phyloP scores from a whole-genome alignment of 2,888 invertebrate genomes.

The Gymnosoma rotundatum region DNA sequence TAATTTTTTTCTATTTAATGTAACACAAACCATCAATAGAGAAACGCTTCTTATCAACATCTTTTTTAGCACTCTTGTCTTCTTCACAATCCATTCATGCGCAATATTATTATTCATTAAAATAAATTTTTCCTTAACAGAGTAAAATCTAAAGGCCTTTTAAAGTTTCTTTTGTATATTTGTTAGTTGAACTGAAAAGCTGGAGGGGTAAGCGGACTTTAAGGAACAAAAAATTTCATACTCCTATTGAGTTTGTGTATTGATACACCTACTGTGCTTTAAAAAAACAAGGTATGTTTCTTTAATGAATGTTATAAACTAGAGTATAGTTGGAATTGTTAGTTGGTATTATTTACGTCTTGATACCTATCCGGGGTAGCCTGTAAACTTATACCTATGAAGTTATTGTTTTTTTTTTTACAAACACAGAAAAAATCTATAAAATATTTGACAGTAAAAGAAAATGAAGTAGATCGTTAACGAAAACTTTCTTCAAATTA shows the following conservation, averaged over 20 bases:
- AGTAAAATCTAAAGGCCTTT: background rate
- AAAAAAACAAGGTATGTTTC: background rate
- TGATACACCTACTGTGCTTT: background rate
- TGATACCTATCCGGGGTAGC: conserved; percentile 28
- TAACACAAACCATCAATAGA: conserved; percentile 25
- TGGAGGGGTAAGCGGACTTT: conserved; percentile 16
- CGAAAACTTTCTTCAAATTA: too few species aligned
- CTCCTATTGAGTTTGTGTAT: background rate
- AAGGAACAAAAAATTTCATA: conserved; percentile 19
- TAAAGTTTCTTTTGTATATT: conserved; percentile 36
- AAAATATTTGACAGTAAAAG: too few species aligned
- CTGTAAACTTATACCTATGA: conserved; percentile 16
- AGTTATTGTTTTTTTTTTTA: background rate
- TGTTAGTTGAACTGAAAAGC: background rate
- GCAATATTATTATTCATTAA: conserved; percentile 50
- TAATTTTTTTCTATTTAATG: conserved; percentile 24
- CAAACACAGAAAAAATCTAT: too few species aligned
- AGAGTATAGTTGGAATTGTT: conserved; percentile 69
- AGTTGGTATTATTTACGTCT: conserved; percentile 56
- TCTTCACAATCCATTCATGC: conserved; percentile 49
- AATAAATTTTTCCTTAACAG: conserved; percentile 2
- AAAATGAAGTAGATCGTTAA: too few species aligned
- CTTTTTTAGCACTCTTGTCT: background rate
- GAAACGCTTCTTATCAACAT: conserved; percentile 4
- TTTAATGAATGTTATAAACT: conserved; percentile 66